phyloP scores from a whole-genome alignment of 2,888 invertebrate species.

The Adineta ricciae region DNA sequence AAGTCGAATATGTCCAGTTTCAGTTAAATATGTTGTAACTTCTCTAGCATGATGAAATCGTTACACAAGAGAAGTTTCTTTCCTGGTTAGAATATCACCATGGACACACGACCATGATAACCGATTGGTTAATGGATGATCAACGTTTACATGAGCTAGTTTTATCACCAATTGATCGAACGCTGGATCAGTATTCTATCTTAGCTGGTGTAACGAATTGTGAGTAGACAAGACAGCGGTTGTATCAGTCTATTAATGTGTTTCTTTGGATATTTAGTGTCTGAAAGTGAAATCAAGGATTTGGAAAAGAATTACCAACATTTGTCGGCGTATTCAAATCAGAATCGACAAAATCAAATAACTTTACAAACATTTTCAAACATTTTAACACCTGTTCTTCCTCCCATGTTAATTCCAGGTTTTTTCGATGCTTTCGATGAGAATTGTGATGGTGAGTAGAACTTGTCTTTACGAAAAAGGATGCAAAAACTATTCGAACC shows the following conservation, averaged over 20 bases:
- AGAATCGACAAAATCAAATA: background rate
- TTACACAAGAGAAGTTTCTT: background rate
- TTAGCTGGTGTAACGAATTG: constrained; percentile 2
- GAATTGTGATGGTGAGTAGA: constrained; percentile 66
- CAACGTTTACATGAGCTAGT: background rate
- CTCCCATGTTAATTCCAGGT: background rate
- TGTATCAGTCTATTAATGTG: background rate
- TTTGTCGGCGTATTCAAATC: background rate
- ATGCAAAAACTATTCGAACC: background rate
- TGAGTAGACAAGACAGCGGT: background rate
- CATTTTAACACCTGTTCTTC: background rate
- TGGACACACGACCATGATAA: background rate
- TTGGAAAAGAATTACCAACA: background rate
- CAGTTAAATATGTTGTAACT: background rate
- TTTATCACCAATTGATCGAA: background rate
- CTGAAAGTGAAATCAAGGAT: background rate
- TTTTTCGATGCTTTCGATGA: constrained; percentile 73
- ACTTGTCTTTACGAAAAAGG: background rate
- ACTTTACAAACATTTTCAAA: background rate
- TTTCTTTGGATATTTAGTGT: background rate
- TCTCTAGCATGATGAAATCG: background rate
- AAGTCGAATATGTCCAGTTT: background rate
- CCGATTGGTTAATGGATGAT: constrained; percentile 3
- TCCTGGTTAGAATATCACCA: background rate
- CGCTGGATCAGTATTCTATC: background rate